Base-by-base conservation (phyloP, 35 echinoderm and acorn worm species). In the Strongylocentrotus purpuratus region DNA sequence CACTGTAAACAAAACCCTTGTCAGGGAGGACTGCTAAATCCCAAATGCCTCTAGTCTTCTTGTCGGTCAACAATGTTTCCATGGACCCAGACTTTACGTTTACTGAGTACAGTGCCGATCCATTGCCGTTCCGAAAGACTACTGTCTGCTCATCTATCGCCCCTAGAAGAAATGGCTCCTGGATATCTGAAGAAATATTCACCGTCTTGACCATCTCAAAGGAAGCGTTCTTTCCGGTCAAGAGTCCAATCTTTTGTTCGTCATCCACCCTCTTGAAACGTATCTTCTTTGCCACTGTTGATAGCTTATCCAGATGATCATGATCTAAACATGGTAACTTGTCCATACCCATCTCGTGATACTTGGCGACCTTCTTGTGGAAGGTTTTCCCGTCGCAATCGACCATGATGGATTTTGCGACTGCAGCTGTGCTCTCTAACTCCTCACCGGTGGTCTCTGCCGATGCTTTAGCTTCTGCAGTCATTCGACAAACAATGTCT, bases 151-250 rank as follows among this genome's bases (percentile, higher is more conserved):
- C 31, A 25, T 58, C 48, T 0, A 93, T 46, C 31, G 46, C 11
- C 14, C 91, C 91, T 2, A 93, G 45, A 46, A 93, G 91, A 58
- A 93, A 93, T 14, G 91, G 91, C 46, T 93, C 91, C 13, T 22
- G n/a, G 28, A 93, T 55, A 46, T 93, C 46, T 18, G 46, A 14
- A 50, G 91, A 46, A 15, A 93, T 13, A 4, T 93, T 58, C 32
- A 93, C 20, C 22, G 91, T 58, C 48, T 93, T 93, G 17, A 55
- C 48, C 48, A 93, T n/a, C 48, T 93, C 91, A 58, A 8, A 93
- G 31, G 91, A 93, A 46, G 33, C 11, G 9, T 5, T 58, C 18
- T 22, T 50, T 32, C 91, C 91, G 10, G 48, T 58, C 11, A 93
- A 28, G 20, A 9, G n/a, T 5, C 91, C 91, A 5, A 93, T 58